phyloP scores from a whole-genome alignment of 2,797 vertebrate species.

The Glossophaga mutica region DNA sequence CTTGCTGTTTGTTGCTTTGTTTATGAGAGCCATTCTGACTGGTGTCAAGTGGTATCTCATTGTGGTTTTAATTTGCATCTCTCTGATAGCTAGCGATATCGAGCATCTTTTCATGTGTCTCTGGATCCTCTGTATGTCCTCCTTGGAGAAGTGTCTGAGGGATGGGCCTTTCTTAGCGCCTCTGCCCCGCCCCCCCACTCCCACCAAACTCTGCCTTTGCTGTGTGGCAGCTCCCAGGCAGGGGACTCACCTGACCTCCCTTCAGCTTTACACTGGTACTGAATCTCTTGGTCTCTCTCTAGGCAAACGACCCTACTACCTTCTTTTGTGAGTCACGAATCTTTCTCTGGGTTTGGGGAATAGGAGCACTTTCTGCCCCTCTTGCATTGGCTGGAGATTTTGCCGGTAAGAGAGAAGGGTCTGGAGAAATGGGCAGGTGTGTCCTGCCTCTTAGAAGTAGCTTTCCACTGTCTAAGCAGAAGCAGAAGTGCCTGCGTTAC shows the following conservation, averaged over 20 bases:
- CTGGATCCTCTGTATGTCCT: no score
- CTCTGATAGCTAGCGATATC: no score
- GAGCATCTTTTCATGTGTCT: no score
- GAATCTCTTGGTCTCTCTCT: not conserved
- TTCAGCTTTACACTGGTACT: not conserved
- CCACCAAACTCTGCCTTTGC: not conserved
- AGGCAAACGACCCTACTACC: no score
- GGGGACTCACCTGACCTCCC: not conserved
- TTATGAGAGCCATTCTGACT: no score
- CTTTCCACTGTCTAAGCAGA: not conserved
- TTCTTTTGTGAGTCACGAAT: not conserved
- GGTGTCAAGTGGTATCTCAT: no score
- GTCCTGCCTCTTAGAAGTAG: accelerated
- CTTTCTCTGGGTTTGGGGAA: not conserved
- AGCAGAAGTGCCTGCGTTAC: not conserved
- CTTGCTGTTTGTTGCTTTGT: no score
- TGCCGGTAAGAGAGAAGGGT: not conserved
- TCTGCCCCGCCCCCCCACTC: accelerated
- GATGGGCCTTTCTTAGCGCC: not conserved
- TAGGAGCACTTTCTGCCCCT: not conserved
- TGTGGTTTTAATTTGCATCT: no score
- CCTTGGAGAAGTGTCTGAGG: no score
- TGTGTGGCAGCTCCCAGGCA: not conserved
- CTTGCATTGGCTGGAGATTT: accelerated
- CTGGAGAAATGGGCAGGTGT: not conserved